Percentiles rank a stretch among this genome's conserved stretches.
phyloP scores from a whole-genome alignment of 2,113 vertebrate species.

The Megaceryle torquata region DNA sequence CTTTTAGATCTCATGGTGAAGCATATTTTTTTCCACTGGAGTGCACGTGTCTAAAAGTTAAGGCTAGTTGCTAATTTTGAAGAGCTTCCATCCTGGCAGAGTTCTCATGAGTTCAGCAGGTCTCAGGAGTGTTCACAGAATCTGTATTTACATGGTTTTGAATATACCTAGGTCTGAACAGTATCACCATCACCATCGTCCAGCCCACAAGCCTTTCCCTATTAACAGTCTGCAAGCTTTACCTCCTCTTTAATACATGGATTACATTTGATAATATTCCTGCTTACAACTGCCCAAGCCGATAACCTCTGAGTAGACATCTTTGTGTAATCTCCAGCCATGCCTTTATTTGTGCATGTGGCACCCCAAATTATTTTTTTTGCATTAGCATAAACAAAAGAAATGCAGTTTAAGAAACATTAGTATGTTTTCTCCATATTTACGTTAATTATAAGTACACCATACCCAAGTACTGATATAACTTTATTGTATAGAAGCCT shows the following conservation, averaged over 20 bases:
- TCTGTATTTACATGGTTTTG: not conserved
- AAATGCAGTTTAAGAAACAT: conserved; percentile 12
- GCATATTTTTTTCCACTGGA: not conserved
- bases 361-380: conserved; percentile 20
- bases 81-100: not conserved
- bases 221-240: fast-evolving
- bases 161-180: not conserved
- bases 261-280: not conserved
- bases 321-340: not conserved
- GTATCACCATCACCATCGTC: not conserved
- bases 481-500: conserved; percentile 55
- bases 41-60: not conserved
- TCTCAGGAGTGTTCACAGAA: not conserved
- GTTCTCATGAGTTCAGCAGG: not conserved
- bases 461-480: conserved; percentile 43
- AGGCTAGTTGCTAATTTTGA: not conserved
- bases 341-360: not conserved
- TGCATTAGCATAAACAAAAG: conserved; percentile 41
- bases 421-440: conserved; percentile 26
- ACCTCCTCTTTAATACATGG: not conserved
- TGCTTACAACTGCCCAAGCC: not conserved
- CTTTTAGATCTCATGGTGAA: not conserved
- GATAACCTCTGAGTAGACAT: not conserved
- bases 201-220: not conserved
- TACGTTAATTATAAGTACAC: conserved; percentile 61